Percentiles rank a stretch among this genome's conserved stretches.
These are phyloP conservation scores for Tetragonisca angustula DNA, from an alignment of 2,888 invertebrate genomes.

Conservation along the genomic window DNA sequence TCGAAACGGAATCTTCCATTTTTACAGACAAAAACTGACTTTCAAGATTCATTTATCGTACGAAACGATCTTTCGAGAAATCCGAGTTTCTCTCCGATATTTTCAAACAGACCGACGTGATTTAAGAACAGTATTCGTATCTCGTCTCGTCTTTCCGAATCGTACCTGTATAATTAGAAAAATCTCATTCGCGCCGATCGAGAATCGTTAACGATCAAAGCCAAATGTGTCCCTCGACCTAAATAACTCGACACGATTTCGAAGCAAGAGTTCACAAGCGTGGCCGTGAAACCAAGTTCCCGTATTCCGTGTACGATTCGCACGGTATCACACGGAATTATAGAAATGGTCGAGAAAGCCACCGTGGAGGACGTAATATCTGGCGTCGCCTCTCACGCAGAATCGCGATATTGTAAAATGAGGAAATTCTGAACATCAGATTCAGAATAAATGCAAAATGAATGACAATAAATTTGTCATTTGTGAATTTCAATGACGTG, in stretches of 20 bases:
- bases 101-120: background rate
- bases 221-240: background rate
- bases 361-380: background rate
- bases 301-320: conserved; percentile 12
- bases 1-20: conserved; percentile 2
- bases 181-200: background rate
- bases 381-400: background rate
- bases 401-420: background rate
- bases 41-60: background rate
- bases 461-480: background rate
- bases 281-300: conserved; percentile 33
- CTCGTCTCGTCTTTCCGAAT: no score
- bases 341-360: background rate
- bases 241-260: conserved; percentile 32
- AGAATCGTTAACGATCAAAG: background rate
- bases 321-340: background rate
- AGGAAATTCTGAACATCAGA: background rate
- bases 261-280: background rate
- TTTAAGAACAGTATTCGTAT: background rate
- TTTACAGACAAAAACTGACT: background rate
- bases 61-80: background rate
- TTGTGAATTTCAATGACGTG: background rate
- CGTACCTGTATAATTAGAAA: background rate
- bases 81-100: conserved; percentile 7
- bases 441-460: no score